Evolutionary conservation across 1,140 invertebrate species (phyloP).

Genomic region (Aphis craccivora): DNA sequence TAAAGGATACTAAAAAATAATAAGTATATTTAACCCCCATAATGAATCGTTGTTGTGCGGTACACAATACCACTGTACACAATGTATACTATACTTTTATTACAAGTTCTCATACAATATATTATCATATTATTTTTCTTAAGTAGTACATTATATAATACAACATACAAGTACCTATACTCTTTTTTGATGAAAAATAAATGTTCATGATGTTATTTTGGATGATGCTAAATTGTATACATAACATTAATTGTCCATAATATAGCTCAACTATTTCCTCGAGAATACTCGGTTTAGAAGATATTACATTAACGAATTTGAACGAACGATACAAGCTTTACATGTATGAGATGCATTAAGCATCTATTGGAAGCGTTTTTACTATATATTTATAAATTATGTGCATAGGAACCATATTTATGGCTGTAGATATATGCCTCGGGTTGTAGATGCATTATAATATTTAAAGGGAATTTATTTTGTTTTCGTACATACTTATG

Average conservation of each 20-base stretch:
- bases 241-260: too few relatives aligned
- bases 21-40: background rate
- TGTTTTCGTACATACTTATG: background rate
- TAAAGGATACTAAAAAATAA: background rate
- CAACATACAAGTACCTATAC: too few relatives aligned
- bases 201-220: background rate
- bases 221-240: background rate
- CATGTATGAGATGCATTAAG: background rate
- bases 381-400: background rate
- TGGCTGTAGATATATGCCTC: background rate
- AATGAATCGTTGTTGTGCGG: background rate
- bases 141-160: too few relatives aligned
- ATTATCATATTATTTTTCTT: background rate
- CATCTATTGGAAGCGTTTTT: background rate
- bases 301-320: background rate
- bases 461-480: background rate
- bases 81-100: background rate
- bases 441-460: too few relatives aligned
- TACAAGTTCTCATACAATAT: background rate
- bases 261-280: background rate
- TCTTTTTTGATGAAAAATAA: too few relatives aligned
- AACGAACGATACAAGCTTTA: background rate
- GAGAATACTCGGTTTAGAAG: background rate
- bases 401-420: background rate
- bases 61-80: background rate